Conservation (phyloP, 1,140 invertebrate genomes). For the Leptinotarsa texana region DNA sequence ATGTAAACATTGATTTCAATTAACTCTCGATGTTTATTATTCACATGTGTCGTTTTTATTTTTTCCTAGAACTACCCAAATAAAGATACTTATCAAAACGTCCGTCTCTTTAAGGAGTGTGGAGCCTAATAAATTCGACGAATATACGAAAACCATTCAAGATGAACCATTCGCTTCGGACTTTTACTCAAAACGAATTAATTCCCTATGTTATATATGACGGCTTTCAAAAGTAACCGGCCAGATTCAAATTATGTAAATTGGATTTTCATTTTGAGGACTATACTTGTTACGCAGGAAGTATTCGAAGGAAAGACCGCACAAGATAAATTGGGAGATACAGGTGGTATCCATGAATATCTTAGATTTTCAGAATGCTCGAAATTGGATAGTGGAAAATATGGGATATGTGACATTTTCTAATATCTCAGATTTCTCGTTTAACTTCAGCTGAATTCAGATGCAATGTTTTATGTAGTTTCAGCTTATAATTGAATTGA, state of each 20-base stretch:
- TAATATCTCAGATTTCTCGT: too few species aligned
- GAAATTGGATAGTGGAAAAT: too few species aligned
- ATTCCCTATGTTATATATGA: conserved; percentile 11
- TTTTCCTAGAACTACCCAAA: not conserved
- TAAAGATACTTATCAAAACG: conserved; percentile 1
- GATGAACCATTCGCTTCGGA: not conserved
- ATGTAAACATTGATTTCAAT: not conserved
- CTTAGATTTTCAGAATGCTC: too few species aligned
- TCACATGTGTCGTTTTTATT: not conserved
- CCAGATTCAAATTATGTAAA: conserved; percentile 14
- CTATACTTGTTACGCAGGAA: not conserved
- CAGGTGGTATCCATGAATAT: conserved; percentile 19
- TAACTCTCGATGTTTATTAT: not conserved
- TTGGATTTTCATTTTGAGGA: not conserved
- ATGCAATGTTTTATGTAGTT: too few species aligned
- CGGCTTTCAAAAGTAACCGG: conserved; percentile 7
- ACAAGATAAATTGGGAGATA: conserved; percentile 18
- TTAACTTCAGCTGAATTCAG: too few species aligned
- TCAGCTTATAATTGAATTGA: too few species aligned
- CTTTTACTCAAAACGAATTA: not conserved
- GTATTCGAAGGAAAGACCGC: conserved; percentile 1
- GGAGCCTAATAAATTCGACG: not conserved
- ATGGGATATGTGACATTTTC: too few species aligned
- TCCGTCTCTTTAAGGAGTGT: not conserved
- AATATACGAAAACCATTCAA: not conserved